Evolutionary conservation across 2,888 invertebrate genomes (phyloP), one percentile per base, ranked within the genome.

Genomic region (Cantharis lateralis): DNA sequence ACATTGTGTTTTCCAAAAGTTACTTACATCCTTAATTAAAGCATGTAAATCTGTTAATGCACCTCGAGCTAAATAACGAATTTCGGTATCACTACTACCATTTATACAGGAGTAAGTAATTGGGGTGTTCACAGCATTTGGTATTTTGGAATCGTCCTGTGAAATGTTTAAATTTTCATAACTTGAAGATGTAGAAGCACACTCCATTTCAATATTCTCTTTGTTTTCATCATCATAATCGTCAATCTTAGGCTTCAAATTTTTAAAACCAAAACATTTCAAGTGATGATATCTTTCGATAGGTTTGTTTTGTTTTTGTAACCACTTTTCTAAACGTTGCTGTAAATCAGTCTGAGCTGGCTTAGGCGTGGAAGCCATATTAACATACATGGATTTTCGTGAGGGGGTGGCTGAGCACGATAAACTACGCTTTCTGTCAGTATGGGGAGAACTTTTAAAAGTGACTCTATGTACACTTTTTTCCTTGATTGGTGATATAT

Each of bases 41-140:
- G 89, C 89, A 0, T 90, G 88, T 15, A 92, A 83, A 83, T 91
- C 91, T 80, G 87, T 88, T 79, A 92, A 82, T 0, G 91, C 90
- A 2, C 90, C 91, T 0, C 87, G 81, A 0, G 90, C 84, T 26
- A 91, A 75, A 26, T 72, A 74, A 68, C 78, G 70, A n/a, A 78
- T 74, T 74, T 82, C 75, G n/a, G 13, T 62, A 18, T 81, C 82
- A 63, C 84, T 82, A 10, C 84, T 81, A 24, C 82, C 79, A 3
- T 87, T 85, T 26, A 87, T 11, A 24, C 64, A 62, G 18, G 63
- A 16, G n/a, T 88, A 84, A 88, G 87, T 70, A 85, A 88, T 7
- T 10, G 63, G 18, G 2, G 28, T 26, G 10, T 66, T n/a, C 5
- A 24, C 1, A 16, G 3, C 15, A 66, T 70, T 48, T 15, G 68